Evolutionary conservation across 2,888 invertebrate genomes (phyloP).

Genomic region (Phania funesta): DNA sequence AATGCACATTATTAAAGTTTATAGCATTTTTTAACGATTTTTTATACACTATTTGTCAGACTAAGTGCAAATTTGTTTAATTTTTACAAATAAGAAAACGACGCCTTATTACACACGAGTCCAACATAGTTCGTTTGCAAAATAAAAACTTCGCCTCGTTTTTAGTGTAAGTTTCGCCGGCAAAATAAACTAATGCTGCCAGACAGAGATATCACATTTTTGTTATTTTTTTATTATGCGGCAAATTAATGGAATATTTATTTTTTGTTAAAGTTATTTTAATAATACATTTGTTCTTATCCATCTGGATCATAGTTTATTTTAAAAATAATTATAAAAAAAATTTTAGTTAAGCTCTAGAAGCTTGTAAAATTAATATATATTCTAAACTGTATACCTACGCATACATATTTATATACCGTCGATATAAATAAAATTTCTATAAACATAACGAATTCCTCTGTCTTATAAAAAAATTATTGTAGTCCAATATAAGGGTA

Average conservation of each 20-base stretch:
- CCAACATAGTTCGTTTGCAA: conserved; percentile 55
- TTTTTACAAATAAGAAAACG: conserved; percentile 57
- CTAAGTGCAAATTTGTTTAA: conserved; percentile 3
- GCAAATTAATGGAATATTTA: not conserved
- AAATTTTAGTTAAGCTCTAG: too few relatives aligned
- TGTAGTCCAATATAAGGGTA: too few relatives aligned
- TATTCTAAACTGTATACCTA: too few relatives aligned
- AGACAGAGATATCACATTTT: not conserved
- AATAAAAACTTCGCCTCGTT: conserved; percentile 55
- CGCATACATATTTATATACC: too few relatives aligned
- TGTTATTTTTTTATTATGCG: not conserved
- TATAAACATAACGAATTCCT: too few relatives aligned
- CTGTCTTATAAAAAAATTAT: too few relatives aligned
- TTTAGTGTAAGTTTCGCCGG: conserved; percentile 33
- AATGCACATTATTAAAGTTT: not conserved
- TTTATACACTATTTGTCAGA: not conserved
- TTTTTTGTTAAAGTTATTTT: too few relatives aligned
- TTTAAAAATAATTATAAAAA: too few relatives aligned
- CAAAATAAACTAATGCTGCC: conserved; percentile 7
- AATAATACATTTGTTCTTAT: too few relatives aligned
- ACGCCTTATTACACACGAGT: conserved; percentile 63
- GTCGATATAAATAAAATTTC: too few relatives aligned
- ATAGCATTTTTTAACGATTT: not conserved
- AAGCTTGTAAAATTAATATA: too few relatives aligned
- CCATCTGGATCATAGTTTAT: too few relatives aligned